Percentiles rank a stretch among this genome's conserved stretches.
Conservation (phyloP, 2,888 invertebrate genomes). For the Pammene aurita region DNA sequence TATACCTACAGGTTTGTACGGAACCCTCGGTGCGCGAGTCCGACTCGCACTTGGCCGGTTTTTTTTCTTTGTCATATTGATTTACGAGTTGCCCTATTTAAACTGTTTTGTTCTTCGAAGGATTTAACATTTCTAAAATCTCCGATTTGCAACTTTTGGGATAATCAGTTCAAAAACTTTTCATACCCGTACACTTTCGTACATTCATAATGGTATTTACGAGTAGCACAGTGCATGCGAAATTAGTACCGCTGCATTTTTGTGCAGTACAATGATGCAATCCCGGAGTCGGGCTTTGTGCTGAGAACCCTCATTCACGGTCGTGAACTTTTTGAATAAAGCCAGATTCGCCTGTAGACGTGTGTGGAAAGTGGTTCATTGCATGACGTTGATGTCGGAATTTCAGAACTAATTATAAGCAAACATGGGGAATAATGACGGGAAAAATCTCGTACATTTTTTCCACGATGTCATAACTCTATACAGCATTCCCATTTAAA, state of each 20-base stretch:
- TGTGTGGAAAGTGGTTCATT: constrained; percentile 65
- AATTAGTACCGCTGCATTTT: constrained; percentile 77
- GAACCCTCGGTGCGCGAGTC: too few species aligned
- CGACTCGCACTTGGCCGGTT: too few species aligned
- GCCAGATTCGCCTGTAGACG: constrained; percentile 59
- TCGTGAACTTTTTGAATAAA: constrained; percentile 75
- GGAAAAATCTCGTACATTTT: not conserved
- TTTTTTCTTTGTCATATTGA: constrained; percentile 43
- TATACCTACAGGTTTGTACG: too few species aligned
- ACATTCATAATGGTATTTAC: constrained; percentile 69
- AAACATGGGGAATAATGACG: constrained; percentile 20
- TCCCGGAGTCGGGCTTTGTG: constrained; percentile 70
- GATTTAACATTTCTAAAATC: not conserved
- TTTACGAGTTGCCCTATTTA: not conserved
- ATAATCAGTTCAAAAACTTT: not conserved
- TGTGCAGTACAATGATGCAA: constrained; percentile 77
- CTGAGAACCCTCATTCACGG: constrained; percentile 64
- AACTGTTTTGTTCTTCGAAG: not conserved
- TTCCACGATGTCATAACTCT: not conserved
- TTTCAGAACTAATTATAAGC: constrained; percentile 37
- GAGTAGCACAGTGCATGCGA: constrained; percentile 65
- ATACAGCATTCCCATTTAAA: not conserved
- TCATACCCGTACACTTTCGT: constrained; percentile 54
- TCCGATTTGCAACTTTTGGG: not conserved
- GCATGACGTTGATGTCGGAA: constrained; percentile 44